A percentile compares a stretch with the other conserved stretches of the same genome.
Evolutionary conservation across 2,797 vertebrate genomes (phyloP).

Genomic region (Heliangelus exortis): DNA sequence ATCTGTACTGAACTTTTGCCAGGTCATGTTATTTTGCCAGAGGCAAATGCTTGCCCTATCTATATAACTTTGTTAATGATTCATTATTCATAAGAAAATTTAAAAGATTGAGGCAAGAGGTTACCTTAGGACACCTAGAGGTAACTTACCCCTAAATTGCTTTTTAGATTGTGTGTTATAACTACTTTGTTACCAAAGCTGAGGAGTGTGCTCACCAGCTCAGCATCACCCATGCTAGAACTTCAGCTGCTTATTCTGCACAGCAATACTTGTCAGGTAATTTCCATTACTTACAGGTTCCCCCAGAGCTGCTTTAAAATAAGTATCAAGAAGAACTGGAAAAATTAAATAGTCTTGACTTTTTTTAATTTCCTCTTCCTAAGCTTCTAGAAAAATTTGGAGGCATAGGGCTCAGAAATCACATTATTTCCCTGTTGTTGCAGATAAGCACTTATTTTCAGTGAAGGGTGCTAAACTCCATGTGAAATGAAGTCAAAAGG

Average conservation of each 20-base stretch:
- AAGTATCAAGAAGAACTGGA: not conserved
- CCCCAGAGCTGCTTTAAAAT: not conserved
- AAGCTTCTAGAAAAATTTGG: not conserved
- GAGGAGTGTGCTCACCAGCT: not conserved
- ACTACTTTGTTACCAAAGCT: not conserved
- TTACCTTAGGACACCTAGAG: not conserved
- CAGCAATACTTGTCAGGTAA: not conserved
- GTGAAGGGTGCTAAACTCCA: not conserved
- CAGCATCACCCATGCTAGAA: not conserved
- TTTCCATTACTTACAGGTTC: not conserved
- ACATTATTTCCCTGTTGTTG: not conserved
- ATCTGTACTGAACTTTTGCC: not conserved
- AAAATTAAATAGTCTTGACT: not conserved
- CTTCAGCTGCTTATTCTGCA: not conserved
- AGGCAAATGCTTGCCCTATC: not conserved
- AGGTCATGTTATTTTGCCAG: not conserved
- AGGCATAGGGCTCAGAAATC: not conserved
- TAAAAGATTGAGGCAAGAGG: not conserved
- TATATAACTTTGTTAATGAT: not conserved
- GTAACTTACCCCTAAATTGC: not conserved
- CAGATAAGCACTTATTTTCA: not conserved
- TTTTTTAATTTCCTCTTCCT: not conserved
- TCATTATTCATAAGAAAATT: not conserved
- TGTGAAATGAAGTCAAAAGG: not conserved
- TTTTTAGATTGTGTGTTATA: not conserved